Percentiles rank a stretch among this genome's conserved stretches.
These are phyloP conservation scores for Chaetorhynchus papuensis DNA, from an alignment of 2,113 vertebrate genomes.

Conservation along the genomic window DNA sequence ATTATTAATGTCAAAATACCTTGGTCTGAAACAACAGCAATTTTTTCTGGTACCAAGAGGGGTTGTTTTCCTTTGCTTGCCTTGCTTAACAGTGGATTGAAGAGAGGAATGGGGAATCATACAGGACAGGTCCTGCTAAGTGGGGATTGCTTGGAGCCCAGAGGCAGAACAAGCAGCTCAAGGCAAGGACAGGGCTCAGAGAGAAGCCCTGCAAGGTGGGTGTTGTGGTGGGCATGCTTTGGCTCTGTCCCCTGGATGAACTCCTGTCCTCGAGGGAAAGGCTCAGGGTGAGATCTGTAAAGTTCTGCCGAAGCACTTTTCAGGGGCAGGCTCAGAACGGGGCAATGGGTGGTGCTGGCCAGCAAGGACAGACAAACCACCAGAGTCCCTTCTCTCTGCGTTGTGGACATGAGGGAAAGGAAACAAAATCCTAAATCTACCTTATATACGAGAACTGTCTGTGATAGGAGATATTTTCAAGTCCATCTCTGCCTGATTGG, in stretches of 20 bases:
- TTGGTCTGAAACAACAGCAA: not conserved
- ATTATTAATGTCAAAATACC: conserved; percentile 37
- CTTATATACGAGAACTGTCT: not conserved
- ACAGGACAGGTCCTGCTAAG: not conserved
- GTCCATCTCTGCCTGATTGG: not conserved
- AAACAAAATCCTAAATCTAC: not conserved
- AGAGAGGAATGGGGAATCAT: not conserved
- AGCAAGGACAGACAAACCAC: not conserved
- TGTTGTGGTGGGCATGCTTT: not conserved
- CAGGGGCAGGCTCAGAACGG: not conserved
- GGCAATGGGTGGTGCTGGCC: not conserved
- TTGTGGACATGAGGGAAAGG: fast-evolving
- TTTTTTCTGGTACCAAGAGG: conserved; percentile 16
- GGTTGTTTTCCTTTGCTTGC: not conserved
- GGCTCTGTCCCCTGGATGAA: not conserved
- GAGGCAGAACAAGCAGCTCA: not conserved
- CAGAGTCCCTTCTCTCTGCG: not conserved
- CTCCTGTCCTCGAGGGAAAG: not conserved
- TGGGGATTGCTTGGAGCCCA: not conserved
- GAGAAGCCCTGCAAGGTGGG: not conserved
- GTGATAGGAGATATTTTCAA: not conserved
- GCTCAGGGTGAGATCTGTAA: not conserved
- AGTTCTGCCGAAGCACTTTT: not conserved
- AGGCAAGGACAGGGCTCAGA: not conserved
- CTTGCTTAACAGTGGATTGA: not conserved